Evolutionary conservation across 2,797 vertebrate species (phyloP).

Genomic region (Phrynocephalus vlangalii): DNA sequence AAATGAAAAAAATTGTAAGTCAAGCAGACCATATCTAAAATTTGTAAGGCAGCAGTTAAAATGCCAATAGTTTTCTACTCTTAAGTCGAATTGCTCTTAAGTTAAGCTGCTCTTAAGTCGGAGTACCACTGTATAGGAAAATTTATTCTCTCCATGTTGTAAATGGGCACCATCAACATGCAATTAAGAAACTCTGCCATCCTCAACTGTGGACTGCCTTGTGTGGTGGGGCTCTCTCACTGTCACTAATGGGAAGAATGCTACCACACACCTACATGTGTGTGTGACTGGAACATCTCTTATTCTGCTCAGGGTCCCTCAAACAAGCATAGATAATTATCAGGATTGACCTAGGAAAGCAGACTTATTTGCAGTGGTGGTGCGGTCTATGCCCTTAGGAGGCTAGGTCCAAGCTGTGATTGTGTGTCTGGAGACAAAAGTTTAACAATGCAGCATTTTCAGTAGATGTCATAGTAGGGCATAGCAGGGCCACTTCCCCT

Average conservation of each 20-base stretch:
- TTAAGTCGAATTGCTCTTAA: no score
- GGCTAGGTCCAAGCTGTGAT: fast-evolving
- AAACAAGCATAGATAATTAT: no score
- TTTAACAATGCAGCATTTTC: neutral
- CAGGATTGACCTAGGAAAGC: no score
- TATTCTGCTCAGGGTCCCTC: neutral
- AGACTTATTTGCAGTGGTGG: no score
- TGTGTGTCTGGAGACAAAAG: neutral
- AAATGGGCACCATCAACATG: neutral
- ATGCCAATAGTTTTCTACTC: no score
- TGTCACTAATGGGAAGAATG: neutral
- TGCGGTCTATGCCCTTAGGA: neutral
- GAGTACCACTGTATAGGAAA: neutral
- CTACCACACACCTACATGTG: neutral
- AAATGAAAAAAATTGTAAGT: no score
- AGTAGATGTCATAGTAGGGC: neutral
- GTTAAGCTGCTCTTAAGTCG: no score
- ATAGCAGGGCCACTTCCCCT: neutral
- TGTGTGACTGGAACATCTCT: neutral
- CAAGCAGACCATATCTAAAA: no score
- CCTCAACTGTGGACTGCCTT: neutral
- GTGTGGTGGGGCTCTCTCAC: neutral
- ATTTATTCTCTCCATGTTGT: neutral
- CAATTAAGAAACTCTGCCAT: neutral
- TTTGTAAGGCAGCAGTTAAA: no score